These are phyloP conservation scores for Stegana nigrithorax DNA, from an alignment of 2,888 invertebrate genomes.

Conservation along the genomic window DNA sequence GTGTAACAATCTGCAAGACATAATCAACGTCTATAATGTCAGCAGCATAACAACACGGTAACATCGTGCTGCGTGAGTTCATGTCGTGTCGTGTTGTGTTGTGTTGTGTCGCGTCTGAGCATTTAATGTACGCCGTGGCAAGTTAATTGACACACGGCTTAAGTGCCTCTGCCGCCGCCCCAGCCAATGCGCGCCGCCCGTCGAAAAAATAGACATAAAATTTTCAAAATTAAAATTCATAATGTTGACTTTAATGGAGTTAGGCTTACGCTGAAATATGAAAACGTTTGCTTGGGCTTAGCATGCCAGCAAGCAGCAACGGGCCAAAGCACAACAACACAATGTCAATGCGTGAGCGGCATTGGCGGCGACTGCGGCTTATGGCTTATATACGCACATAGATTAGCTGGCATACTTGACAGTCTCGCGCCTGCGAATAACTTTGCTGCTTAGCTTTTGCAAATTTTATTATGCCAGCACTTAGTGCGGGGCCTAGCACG, in stretches of 20 bases:
- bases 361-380: too few relatives aligned
- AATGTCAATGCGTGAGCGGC: too few relatives aligned
- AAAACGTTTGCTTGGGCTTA: slow-evolving; percentile 32
- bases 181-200: slow-evolving; percentile 21
- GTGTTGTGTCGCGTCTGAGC: too few relatives aligned
- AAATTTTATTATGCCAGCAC: slow-evolving; percentile 44
- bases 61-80: too few relatives aligned
- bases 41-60: too few relatives aligned
- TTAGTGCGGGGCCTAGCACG: too few relatives aligned
- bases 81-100: too few relatives aligned
- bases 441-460: neutral
- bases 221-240: slow-evolving; percentile 52
- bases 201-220: slow-evolving; percentile 30
- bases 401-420: slow-evolving; percentile 42
- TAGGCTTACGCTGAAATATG: slow-evolving; percentile 41
- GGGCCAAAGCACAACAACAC: too few relatives aligned
- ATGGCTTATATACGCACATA: slow-evolving; percentile 26
- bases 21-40: too few relatives aligned
- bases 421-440: neutral
- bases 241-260: slow-evolving; percentile 48
- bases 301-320: neutral
- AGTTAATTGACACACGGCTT: slow-evolving; percentile 20
- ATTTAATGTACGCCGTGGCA: too few relatives aligned
- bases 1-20: too few relatives aligned
- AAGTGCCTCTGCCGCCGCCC: slow-evolving; percentile 27